Percentiles rank a stretch among this genome's conserved stretches.
Conservation (phyloP, 2,888 invertebrate genomes). For the Micoletzkya japonica region DNA sequence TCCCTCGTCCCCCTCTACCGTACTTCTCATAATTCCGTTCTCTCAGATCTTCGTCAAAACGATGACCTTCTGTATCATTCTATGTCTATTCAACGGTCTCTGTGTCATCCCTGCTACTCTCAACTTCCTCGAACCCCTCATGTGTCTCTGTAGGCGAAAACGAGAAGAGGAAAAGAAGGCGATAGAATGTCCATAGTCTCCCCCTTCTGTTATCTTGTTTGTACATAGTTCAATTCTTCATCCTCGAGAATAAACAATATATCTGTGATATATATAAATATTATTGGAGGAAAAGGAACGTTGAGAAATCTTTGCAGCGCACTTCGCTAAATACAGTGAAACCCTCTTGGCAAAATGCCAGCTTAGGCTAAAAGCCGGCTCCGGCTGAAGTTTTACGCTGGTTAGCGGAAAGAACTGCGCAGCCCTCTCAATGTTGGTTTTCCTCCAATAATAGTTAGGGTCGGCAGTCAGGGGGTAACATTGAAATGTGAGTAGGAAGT, state of each 20-base stretch:
- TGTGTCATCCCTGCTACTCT: slow-evolving; percentile 44
- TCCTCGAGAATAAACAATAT: too few relatives aligned
- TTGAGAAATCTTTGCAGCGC: too few relatives aligned
- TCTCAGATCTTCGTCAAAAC: slow-evolving; percentile 53
- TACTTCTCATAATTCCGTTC: not conserved
- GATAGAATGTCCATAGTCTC: not conserved
- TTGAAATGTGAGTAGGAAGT: not conserved
- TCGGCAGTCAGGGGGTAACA: not conserved
- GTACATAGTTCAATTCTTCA: too few relatives aligned
- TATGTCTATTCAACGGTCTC: slow-evolving; percentile 48
- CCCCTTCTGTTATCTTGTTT: slow-evolving; percentile 27
- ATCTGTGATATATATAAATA: too few relatives aligned
- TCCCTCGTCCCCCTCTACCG: not conserved
- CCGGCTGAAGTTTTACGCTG: too few relatives aligned
- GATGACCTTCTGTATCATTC: slow-evolving; percentile 48
- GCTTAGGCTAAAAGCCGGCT: too few relatives aligned
- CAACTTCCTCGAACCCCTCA: slow-evolving; percentile 22
- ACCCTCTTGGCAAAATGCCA: too few relatives aligned
- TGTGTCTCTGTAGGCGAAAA: not conserved
- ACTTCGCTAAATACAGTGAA: too few relatives aligned
- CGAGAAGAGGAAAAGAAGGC: not conserved
- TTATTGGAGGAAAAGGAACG: too few relatives aligned
- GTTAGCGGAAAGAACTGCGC: too few relatives aligned
- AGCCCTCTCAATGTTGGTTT: too few relatives aligned
- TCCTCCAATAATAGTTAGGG: too few relatives aligned